Evolutionary conservation across 2,797 vertebrate genomes (phyloP), one percentile per base, ranked within the genome.

Genomic region (Sparidentex hasta): DNA sequence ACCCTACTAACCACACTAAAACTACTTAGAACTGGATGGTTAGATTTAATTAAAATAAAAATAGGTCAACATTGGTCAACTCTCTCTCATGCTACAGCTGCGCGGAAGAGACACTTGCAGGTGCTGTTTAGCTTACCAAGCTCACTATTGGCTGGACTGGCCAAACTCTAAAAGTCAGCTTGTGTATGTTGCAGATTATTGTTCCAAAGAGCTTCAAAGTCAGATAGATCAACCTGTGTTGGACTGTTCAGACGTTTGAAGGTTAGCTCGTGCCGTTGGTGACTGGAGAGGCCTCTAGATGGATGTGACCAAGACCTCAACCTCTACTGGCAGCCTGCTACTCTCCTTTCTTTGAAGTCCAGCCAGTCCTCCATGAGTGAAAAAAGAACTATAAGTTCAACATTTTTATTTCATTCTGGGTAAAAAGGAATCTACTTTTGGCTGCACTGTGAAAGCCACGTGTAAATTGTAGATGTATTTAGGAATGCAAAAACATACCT

Each of bases 401-500:
- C 17, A 38, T 64, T 63, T 58, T 2, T 43, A 2, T 62, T 33
- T 52, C 3, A 2, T 13, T 54, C 38, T 43, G 25, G 55, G 23
- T 69, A 7, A 54, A 41, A 46, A 58, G 16, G 6, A 5, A 27
- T 11, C 2, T 54, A 23, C 12, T 63, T 55, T 21, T 18, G 17
- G 27, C 47, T 57, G 17, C 18, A 44, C 4, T 44, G 23, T 25
- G 46, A 2, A 20, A 57, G 25, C 9, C 57, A 71, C 4, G 1
- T 61, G 48, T 33, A 55, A 23, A 66, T 51, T 65, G n/a, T 23
- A 41, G 18, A 71, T 65, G 7, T 11, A n/a, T 43, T 51, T 38
- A 63, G 14, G 11, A 44, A 48, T 25, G 16, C n/a, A 64, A 68
- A 70, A 46, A 46, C 20, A 59, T 7, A 17, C 13, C 12, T 47